A percentile compares a stretch with the other conserved stretches of the same genome.
phyloP scores from a whole-genome alignment of 1,140 invertebrate species.

The Drosophila punjabiensis region DNA sequence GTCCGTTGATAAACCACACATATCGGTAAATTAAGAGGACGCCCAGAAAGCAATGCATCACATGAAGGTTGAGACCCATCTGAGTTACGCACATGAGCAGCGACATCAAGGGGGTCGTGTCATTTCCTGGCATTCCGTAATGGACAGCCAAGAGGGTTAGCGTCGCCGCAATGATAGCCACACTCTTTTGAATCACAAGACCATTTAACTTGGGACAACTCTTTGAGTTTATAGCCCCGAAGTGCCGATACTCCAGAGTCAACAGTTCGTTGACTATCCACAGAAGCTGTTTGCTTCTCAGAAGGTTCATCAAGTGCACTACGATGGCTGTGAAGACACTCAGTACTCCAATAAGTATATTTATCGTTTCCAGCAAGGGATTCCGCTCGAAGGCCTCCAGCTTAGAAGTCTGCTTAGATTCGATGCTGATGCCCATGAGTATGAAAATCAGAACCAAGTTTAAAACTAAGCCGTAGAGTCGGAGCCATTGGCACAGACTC shows the following conservation, averaged over 20 bases:
- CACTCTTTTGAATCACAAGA: slow-evolving; percentile 17
- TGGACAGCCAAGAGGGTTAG: background rate
- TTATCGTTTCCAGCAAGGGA: slow-evolving; percentile 30
- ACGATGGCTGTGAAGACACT: slow-evolving; percentile 1
- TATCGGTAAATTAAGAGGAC: slow-evolving; percentile 46
- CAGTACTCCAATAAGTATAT: background rate
- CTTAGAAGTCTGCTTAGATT: background rate
- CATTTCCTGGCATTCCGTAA: slow-evolving; percentile 10
- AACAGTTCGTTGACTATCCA: slow-evolving; percentile 29
- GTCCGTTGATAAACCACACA: slow-evolving; percentile 48
- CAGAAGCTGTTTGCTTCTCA: slow-evolving; percentile 14
- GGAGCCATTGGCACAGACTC: slow-evolving; percentile 20
- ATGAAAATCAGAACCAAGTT: background rate
- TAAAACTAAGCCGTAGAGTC: slow-evolving; percentile 40
- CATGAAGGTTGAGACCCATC: background rate
- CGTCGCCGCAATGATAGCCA: background rate
- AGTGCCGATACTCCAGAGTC: slow-evolving; percentile 19
- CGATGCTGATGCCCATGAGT: background rate
- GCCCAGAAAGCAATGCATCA: slow-evolving; percentile 44
- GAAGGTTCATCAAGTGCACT: slow-evolving; percentile 21
- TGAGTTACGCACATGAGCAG: background rate
- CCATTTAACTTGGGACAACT: slow-evolving; percentile 10
- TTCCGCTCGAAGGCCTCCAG: slow-evolving; percentile 27
- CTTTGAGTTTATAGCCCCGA: background rate
- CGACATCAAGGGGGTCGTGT: accelerated